A percentile compares a stretch with the other conserved stretches of the same genome.
Evolutionary conservation across 2,113 vertebrate species (phyloP).

Genomic region (Garra rufa): DNA sequence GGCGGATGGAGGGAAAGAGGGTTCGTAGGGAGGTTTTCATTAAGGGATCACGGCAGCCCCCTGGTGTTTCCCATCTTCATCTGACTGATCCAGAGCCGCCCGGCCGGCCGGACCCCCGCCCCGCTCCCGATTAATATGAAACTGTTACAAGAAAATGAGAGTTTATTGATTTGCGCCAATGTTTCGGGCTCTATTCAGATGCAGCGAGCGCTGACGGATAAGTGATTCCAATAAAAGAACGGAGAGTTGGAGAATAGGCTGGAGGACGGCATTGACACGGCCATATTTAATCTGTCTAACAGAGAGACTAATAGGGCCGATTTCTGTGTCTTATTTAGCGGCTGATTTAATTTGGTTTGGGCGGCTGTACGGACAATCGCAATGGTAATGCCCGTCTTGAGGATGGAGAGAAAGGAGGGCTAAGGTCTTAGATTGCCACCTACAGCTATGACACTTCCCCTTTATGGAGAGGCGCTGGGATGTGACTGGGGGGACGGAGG

Average conservation of each 20-base stretch:
- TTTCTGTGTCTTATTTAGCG: constrained; percentile 86
- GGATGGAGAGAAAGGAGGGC: constrained; percentile 37
- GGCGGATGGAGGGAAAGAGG: constrained; percentile 19
- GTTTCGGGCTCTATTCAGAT: constrained; percentile 89
- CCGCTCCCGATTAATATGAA: constrained; percentile 89
- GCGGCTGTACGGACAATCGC: constrained; percentile 48
- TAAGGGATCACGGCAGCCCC: constrained; percentile 88
- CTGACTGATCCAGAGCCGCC: constrained; percentile 77
- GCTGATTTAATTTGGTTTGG: constrained; percentile 82
- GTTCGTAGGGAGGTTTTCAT: constrained; percentile 77
- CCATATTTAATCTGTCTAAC: constrained; percentile 89
- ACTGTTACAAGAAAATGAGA: constrained; percentile 94
- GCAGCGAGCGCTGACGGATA: constrained; percentile 85
- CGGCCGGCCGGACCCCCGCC: constrained; percentile 63
- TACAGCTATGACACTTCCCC: constrained; percentile 59
- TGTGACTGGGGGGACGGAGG: constrained; percentile 59
- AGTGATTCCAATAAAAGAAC: constrained; percentile 87
- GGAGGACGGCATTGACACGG: constrained; percentile 81
- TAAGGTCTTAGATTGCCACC: constrained; percentile 56
- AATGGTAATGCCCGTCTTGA: constrained; percentile 49
- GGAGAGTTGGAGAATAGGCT: constrained; percentile 79
- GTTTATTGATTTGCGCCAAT: constrained; percentile 91
- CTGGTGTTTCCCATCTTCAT: constrained; percentile 89
- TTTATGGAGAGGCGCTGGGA: constrained; percentile 61
- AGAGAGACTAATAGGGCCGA: constrained; percentile 84